Percentiles rank a stretch among this genome's conserved stretches.
Evolutionary conservation across 2,113 vertebrate genomes (phyloP).

Genomic region (Taxidea taxus): DNA sequence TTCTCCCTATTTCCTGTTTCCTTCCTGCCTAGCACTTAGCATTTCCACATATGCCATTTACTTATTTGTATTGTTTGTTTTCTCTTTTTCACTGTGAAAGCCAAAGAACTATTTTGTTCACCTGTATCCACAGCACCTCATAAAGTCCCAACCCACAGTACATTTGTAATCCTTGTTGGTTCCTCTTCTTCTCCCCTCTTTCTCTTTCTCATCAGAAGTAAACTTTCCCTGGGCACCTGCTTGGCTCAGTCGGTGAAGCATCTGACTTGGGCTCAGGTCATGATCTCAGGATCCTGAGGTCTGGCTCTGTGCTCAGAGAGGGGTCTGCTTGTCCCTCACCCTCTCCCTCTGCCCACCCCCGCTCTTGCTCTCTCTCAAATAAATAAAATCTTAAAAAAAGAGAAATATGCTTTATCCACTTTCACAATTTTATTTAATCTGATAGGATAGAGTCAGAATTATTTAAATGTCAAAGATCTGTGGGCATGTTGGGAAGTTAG

Average conservation of each 20-base stretch:
- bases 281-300: background rate
- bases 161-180: background rate
- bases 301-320: background rate
- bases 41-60: background rate
- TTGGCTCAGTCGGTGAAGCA: background rate
- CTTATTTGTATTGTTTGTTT: background rate
- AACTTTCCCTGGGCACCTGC: background rate
- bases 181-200: background rate
- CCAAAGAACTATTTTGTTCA: background rate
- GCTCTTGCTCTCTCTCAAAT: too few relatives aligned
- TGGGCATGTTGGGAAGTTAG: background rate
- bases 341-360: too few relatives aligned
- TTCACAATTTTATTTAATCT: background rate
- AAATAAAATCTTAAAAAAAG: too few relatives aligned
- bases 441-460: background rate
- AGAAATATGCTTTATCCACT: background rate
- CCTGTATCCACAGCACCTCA: rapidly evolving
- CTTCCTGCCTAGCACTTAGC: background rate
- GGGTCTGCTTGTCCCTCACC: background rate
- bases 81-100: background rate
- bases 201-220: background rate
- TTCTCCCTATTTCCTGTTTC: background rate
- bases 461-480: background rate
- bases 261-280: background rate
- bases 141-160: background rate